These are phyloP conservation scores for Luffia ferchaultella DNA, from an alignment of 2,888 invertebrate genomes.

Conservation along the genomic window DNA sequence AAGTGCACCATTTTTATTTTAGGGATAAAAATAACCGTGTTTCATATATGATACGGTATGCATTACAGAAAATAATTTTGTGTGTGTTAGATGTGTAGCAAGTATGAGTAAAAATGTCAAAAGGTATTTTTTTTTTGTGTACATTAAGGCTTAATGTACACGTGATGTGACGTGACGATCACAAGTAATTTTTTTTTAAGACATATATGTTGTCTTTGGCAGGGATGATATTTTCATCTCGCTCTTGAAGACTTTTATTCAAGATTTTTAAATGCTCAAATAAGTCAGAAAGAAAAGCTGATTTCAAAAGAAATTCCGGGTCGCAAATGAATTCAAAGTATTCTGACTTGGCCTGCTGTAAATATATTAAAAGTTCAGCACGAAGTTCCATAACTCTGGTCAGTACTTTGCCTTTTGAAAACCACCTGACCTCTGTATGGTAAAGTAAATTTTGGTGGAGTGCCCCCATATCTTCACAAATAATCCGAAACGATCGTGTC, in stretches of 20 bases:
- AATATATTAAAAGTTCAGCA: conserved; percentile 10
- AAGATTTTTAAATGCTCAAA: conserved; percentile 16
- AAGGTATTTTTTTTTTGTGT: conserved; percentile 10
- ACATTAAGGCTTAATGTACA: conserved; percentile 15
- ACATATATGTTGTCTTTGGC: conserved; percentile 16
- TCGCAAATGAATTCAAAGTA: conserved; percentile 12
- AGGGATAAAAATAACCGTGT: no score
- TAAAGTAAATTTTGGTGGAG: conserved; percentile 20
- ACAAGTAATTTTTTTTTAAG: conserved; percentile 11
- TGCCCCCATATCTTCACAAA: conserved; percentile 20
- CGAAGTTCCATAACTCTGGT: conserved; percentile 19
- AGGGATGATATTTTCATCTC: conserved; percentile 18
- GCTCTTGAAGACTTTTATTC: conserved; percentile 17
- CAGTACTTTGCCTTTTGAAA: conserved; percentile 19
- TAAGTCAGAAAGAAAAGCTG: conserved; percentile 19
- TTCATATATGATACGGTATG: no score
- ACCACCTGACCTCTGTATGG: conserved; percentile 20
- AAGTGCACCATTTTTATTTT: no score
- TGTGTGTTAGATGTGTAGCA: no score
- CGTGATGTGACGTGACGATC: no score
- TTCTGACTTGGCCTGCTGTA: conserved; percentile 13
- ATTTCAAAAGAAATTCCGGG: conserved; percentile 18
- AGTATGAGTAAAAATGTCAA: conserved; percentile 4
- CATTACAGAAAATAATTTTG: no score
- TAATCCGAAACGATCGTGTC: conserved; percentile 18